Percentiles rank a stretch among this genome's conserved stretches.
phyloP scores from a whole-genome alignment of 2,797 vertebrate genomes.

The Capromys pilorides region DNA sequence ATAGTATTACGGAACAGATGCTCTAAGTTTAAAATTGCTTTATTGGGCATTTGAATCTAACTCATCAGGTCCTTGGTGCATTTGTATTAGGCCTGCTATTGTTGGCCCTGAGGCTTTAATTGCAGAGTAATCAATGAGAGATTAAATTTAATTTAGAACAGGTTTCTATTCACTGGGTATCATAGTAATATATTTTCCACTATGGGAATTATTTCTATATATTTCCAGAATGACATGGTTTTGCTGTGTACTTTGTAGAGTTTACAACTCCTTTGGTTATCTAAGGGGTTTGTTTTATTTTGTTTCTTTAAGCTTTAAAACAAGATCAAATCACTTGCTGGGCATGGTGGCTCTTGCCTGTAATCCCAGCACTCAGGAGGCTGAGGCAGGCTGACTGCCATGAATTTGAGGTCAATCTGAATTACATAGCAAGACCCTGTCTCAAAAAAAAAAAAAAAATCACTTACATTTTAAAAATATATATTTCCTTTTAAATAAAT shows the following conservation, averaged over 20 bases:
- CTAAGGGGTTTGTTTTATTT: not conserved
- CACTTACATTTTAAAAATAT: conserved; percentile 6
- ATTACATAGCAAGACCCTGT: not conserved
- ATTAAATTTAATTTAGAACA: conserved; percentile 58
- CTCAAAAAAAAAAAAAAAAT: not conserved
- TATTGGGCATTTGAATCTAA: not conserved
- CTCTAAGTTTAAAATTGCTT: conserved; percentile 38
- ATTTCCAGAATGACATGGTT: conserved; percentile 13
- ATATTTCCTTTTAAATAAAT: conserved; percentile 35
- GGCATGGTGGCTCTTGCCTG: not conserved
- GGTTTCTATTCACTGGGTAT: conserved; percentile 38
- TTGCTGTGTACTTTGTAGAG: conserved; percentile 53
- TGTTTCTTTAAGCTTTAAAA: conserved; percentile 24
- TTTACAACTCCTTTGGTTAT: conserved; percentile 21
- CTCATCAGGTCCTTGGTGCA: not conserved
- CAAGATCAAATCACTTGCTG: not conserved
- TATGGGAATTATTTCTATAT: not conserved
- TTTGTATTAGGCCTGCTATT: conserved; percentile 12
- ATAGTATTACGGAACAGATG: conserved; percentile 50
- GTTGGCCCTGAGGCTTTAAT: conserved; percentile 50
- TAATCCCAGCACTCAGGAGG: not conserved
- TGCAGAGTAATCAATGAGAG: not conserved
- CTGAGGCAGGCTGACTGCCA: not conserved
- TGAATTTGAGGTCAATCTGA: not conserved
- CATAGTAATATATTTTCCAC: conserved; percentile 20